phyloP scores from a whole-genome alignment of 2,888 invertebrate genomes.

The Rhagonycha lutea region DNA sequence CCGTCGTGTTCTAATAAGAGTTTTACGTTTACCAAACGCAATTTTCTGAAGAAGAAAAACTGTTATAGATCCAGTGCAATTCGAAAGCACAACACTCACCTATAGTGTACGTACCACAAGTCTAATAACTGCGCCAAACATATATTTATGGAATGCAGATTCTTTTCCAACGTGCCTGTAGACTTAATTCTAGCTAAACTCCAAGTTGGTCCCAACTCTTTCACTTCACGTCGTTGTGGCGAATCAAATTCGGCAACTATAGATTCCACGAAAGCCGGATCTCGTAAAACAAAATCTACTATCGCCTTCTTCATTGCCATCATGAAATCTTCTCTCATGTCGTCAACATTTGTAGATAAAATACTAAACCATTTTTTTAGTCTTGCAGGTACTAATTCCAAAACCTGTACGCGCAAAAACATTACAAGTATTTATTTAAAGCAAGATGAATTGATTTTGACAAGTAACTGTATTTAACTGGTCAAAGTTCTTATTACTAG shows the following conservation, averaged over 20 bases:
- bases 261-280: conserved; percentile 65
- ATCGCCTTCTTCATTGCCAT: conserved; percentile 89
- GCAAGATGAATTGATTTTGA: no score
- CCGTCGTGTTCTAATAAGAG: conserved; percentile 63
- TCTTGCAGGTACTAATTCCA: conserved; percentile 65
- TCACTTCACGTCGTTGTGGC: conserved; percentile 62
- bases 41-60: conserved; percentile 10
- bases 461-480: neutral
- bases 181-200: conserved; percentile 57
- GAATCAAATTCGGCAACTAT: conserved; percentile 58
- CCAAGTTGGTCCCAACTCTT: conserved; percentile 70
- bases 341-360: conserved; percentile 67
- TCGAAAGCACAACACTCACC: conserved; percentile 54
- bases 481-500: neutral
- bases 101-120: conserved; percentile 80
- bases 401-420: conserved; percentile 57
- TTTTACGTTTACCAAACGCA: conserved; percentile 63
- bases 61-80: neutral
- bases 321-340: conserved; percentile 84
- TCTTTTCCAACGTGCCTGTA: conserved; percentile 59
- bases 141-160: conserved; percentile 77
- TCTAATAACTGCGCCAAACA: conserved; percentile 79
- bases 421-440: no score
- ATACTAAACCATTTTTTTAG: conserved; percentile 66
- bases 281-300: conserved; percentile 88